phyloP scores from a whole-genome alignment of 2,113 vertebrate species.

The Mirza zaza region DNA sequence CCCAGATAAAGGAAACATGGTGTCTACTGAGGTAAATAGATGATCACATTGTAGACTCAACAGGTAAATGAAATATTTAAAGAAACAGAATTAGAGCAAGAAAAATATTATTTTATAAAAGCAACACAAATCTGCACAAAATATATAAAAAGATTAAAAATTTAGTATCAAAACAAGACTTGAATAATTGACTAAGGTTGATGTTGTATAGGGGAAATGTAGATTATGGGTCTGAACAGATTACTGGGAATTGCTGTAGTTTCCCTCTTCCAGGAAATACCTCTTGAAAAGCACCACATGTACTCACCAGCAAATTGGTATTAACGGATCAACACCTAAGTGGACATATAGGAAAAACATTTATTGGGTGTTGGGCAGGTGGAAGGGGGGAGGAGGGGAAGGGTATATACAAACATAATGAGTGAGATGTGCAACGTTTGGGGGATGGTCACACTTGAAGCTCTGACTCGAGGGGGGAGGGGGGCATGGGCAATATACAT shows the following conservation, averaged over 20 bases:
- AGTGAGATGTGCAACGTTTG: too few species aligned
- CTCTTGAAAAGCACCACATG: too few species aligned
- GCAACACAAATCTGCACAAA: neutral
- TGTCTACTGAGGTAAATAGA: neutral
- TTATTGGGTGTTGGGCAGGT: too few species aligned
- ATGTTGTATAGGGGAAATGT: neutral
- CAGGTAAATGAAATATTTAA: neutral
- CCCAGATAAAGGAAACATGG: neutral
- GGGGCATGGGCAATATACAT: too few species aligned
- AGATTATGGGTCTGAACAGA: neutral
- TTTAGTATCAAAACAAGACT: neutral
- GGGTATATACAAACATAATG: too few species aligned
- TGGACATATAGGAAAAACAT: too few species aligned
- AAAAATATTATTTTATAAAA: neutral
- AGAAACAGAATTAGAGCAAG: neutral
- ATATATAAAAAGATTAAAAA: neutral
- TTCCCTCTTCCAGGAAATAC: neutral
- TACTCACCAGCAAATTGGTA: too few species aligned
- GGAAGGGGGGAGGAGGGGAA: too few species aligned
- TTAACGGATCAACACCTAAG: too few species aligned
- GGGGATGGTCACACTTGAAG: too few species aligned
- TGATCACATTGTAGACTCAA: neutral
- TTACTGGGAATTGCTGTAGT: neutral
- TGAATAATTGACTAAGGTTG: neutral
- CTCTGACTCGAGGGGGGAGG: too few species aligned